Percentiles rank a stretch among this genome's conserved stretches.
These are phyloP conservation scores for Mystacornis crossleyi DNA, from an alignment of 2,113 vertebrate species.

Conservation along the genomic window DNA sequence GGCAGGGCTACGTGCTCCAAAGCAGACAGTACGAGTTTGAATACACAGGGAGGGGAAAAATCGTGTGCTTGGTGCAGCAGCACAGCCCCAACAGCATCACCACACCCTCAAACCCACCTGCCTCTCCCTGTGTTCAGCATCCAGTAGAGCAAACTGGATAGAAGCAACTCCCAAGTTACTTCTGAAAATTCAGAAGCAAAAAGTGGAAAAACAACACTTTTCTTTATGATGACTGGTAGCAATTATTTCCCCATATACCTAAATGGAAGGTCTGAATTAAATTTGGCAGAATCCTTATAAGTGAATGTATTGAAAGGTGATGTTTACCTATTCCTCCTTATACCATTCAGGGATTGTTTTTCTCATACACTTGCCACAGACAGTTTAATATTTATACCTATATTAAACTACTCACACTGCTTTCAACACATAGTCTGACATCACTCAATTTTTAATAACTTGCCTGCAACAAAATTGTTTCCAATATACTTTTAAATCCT, in stretches of 20 bases:
- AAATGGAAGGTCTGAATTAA: not conserved
- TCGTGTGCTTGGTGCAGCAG: fast-evolving
- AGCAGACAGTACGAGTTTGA: not conserved
- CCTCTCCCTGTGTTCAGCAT: not conserved
- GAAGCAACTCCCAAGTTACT: not conserved
- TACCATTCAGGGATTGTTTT: not conserved
- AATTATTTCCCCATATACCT: not conserved
- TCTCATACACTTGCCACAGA: not conserved
- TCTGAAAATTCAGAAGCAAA: not conserved
- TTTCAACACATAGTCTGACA: not conserved
- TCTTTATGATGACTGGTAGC: not conserved
- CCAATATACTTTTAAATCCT: not conserved
- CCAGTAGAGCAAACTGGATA: not conserved
- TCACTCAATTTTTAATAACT: not conserved
- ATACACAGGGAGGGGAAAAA: fast-evolving
- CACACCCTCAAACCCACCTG: not conserved
- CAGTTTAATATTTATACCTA: constrained; percentile 1
- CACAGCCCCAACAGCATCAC: not conserved
- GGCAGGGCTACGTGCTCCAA: not conserved
- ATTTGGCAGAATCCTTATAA: not conserved
- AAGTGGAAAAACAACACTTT: not conserved
- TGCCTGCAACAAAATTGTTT: not conserved
- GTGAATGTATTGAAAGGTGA: not conserved
- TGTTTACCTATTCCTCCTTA: not conserved
- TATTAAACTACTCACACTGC: not conserved